Evolutionary conservation across 2,888 invertebrate species (phyloP).

Genomic region (Tryphoninae sp.): DNA sequence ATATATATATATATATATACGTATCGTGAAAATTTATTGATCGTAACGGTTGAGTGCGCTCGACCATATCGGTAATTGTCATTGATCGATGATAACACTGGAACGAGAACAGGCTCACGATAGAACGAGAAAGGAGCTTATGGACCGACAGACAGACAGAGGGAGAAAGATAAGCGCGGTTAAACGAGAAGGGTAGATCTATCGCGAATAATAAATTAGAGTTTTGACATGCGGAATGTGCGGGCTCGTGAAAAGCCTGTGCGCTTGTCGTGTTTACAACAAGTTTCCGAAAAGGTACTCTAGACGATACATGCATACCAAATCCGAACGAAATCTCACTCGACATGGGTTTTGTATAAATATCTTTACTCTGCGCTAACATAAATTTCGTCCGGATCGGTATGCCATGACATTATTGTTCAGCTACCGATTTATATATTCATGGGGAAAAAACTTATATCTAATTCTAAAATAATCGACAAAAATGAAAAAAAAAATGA

Average conservation of each 20-base stretch:
- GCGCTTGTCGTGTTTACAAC: background rate
- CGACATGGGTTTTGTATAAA: too few species aligned
- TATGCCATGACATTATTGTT: too few species aligned
- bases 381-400: too few species aligned
- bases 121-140: background rate
- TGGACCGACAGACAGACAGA: background rate
- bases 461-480: too few species aligned
- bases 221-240: background rate
- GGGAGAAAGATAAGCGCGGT: background rate
- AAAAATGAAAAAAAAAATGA: too few species aligned
- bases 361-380: too few species aligned
- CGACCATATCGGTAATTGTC: constrained; percentile 13
- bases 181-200: background rate
- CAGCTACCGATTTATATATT: too few species aligned
- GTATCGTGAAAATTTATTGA: constrained; percentile 19
- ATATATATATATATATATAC: background rate
- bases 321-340: too few species aligned
- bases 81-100: constrained; percentile 21
- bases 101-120: background rate
- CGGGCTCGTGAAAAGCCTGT: background rate
- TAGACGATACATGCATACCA: background rate
- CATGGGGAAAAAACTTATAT: too few species aligned
- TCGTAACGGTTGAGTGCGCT: background rate
- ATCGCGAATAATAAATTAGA: constrained; percentile 12
- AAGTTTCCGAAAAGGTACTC: constrained; percentile 1